These are phyloP conservation scores for Leptodactylus fallax DNA, from an alignment of 2,797 vertebrate genomes.

Conservation along the genomic window DNA sequence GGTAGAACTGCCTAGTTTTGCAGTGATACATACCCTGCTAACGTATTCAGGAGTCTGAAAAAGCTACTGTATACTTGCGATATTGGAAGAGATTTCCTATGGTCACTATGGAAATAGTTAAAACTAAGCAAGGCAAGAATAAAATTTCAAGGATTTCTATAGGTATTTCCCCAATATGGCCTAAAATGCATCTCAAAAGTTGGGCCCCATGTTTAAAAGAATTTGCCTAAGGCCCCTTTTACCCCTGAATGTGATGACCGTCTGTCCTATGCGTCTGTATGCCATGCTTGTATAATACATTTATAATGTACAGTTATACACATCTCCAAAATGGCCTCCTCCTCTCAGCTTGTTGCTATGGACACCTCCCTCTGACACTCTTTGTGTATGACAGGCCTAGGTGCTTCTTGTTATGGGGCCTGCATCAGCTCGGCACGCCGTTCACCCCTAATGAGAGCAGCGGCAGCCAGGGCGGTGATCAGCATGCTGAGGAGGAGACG, in stretches of 20 bases:
- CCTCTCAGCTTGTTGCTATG: constrained; percentile 70
- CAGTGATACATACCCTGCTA: too few species aligned
- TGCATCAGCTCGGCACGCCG: constrained; percentile 61
- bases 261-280: neutral
- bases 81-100: neutral
- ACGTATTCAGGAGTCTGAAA: too few species aligned
- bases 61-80: too few species aligned
- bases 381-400: constrained; percentile 67
- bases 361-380: constrained; percentile 65
- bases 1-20: too few species aligned
- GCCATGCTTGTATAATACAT: neutral
- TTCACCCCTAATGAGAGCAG: constrained; percentile 64
- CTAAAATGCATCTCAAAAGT: neutral
- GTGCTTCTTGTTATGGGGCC: constrained; percentile 68
- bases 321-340: constrained; percentile 59
- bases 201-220: neutral
- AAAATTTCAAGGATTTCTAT: neutral
- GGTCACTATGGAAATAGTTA: neutral
- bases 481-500: constrained; percentile 75
- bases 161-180: neutral
- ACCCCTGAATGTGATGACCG: neutral
- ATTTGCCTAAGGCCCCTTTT: neutral
- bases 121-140: neutral
- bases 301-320: neutral
- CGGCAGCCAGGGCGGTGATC: constrained; percentile 71